Percentiles rank a stretch among this genome's conserved stretches.
These are phyloP conservation scores for Melipona quadrifasciata DNA, from an alignment of 1,140 invertebrate genomes.

Conservation along the genomic window DNA sequence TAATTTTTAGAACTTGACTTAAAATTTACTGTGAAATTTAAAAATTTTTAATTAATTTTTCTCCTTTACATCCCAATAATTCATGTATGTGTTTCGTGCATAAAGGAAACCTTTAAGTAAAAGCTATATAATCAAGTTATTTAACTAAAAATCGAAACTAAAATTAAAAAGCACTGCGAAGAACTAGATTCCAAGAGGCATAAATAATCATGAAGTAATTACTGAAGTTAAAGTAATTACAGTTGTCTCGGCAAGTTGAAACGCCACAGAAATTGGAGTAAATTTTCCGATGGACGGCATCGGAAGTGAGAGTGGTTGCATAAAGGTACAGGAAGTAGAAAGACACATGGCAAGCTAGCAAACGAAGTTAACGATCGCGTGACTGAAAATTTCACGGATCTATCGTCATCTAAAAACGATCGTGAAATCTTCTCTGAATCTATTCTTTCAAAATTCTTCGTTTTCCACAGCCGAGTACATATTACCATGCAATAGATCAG, in stretches of 20 bases:
- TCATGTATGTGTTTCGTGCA: no score
- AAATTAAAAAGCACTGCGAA: no score
- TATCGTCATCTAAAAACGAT: not conserved
- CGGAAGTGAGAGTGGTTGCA: constrained; percentile 49
- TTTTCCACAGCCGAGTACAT: constrained; percentile 88
- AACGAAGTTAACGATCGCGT: not conserved
- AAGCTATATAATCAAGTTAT: no score
- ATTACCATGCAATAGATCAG: constrained; percentile 85
- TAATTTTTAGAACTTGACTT: no score
- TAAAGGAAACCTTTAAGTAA: no score
- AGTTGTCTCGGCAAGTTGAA: no score
- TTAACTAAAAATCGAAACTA: not conserved
- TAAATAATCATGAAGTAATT: not conserved
- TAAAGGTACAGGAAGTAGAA: constrained; percentile 27
- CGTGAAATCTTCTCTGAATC: not conserved
- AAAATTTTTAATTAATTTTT: no score
- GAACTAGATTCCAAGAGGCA: not conserved
- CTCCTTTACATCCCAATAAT: no score
- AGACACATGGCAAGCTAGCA: not conserved
- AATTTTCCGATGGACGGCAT: not conserved
- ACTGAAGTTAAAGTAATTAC: no score
- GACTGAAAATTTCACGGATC: constrained; percentile 12
- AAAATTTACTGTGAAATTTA: no score
- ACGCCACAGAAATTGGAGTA: not conserved
- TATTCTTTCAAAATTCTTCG: constrained; percentile 42